Conservation (phyloP, 2,888 invertebrate species). For the Choreutis nemorana region DNA sequence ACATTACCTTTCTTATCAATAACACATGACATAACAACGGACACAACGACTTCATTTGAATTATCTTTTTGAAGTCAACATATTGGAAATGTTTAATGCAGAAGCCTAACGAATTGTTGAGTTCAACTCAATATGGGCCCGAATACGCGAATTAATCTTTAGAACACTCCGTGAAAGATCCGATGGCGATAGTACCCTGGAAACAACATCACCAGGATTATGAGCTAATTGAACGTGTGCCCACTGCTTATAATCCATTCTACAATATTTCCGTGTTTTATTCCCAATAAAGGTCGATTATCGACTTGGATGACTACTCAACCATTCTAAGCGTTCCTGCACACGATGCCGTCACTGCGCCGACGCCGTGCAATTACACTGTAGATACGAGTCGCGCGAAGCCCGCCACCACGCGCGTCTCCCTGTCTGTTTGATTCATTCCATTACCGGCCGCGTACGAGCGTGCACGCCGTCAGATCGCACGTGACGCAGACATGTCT, state of each 20-base stretch:
- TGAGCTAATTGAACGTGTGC: background rate
- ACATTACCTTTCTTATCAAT: background rate
- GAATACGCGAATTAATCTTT: background rate
- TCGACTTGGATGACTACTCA: too few relatives aligned
- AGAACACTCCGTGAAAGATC: background rate
- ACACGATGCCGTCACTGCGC: too few relatives aligned
- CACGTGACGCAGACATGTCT: too few relatives aligned
- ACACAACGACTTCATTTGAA: background rate
- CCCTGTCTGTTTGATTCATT: conserved; percentile 1
- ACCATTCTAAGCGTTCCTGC: too few relatives aligned
- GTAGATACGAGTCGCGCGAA: too few relatives aligned
- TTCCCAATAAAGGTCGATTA: too few relatives aligned
- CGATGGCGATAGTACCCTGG: background rate
- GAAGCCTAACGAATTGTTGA: background rate
- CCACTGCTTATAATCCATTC: too few relatives aligned
- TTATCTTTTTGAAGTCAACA: background rate
- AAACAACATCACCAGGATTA: background rate
- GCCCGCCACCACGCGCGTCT: too few relatives aligned
- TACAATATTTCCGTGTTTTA: too few relatives aligned
- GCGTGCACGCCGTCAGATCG: too few relatives aligned
- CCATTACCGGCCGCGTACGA: conserved; percentile 7
- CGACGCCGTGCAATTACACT: too few relatives aligned
- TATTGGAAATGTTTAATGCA: background rate
- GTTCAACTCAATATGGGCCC: background rate
- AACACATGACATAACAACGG: too few relatives aligned